Evolutionary conservation across 2,888 invertebrate species (phyloP).

Genomic region (Drosophila glabriapex): DNA sequence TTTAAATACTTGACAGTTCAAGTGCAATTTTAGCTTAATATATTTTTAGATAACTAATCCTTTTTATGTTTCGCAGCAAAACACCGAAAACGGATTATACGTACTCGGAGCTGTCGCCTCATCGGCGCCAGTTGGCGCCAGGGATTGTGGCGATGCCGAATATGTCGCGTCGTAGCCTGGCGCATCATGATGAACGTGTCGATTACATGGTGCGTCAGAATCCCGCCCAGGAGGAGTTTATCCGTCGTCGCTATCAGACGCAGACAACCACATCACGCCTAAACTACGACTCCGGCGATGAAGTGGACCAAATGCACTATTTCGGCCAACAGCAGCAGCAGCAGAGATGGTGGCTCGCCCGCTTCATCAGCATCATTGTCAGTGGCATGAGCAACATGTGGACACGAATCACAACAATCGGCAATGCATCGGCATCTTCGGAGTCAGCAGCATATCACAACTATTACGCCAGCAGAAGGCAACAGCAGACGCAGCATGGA

Average conservation of each 20-base stretch:
- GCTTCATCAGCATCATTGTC: constrained; percentile 76
- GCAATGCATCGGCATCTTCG: constrained; percentile 57
- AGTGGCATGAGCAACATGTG: constrained; percentile 72
- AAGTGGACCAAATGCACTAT: constrained; percentile 75
- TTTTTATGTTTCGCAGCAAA: constrained; percentile 87
- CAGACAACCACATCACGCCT: constrained; percentile 49
- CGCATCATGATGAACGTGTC: constrained; percentile 87
- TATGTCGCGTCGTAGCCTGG: constrained; percentile 92
- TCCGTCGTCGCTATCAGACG: constrained; percentile 83
- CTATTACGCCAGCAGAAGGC: constrained; percentile 67
- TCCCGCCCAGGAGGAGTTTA: constrained; percentile 83
- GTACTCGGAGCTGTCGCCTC: constrained; percentile 93
- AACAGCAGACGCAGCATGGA: constrained; percentile 67
- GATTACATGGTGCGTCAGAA: constrained; percentile 82
- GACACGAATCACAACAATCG: constrained; percentile 49
- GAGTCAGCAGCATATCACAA: constrained; percentile 60
- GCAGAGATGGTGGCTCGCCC: constrained; percentile 74
- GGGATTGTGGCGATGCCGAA: constrained; percentile 94
- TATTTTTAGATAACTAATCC: constrained; percentile 2
- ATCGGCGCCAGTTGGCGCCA: constrained; percentile 92
- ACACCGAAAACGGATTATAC: constrained; percentile 97
- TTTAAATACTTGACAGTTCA: not conserved
- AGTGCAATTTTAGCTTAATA: not conserved
- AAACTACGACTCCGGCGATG: constrained; percentile 84
- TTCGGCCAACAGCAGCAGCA: constrained; percentile 62